These are phyloP conservation scores for Tanaodytes sp. DNA, from an alignment of 2,888 invertebrate genomes.

Conservation along the genomic window DNA sequence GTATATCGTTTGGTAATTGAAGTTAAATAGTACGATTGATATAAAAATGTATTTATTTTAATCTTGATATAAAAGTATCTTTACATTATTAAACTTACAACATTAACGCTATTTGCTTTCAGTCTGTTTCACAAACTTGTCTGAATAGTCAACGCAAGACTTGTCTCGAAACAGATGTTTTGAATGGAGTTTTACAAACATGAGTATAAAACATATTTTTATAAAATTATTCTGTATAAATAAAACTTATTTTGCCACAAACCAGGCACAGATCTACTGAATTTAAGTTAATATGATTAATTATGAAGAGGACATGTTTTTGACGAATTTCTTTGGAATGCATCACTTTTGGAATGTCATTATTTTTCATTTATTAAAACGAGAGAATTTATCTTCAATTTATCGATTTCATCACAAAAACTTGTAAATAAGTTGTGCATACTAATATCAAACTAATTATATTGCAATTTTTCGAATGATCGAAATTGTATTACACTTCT, in stretches of 20 bases:
- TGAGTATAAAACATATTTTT: conserved; percentile 15
- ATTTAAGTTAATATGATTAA: conserved; percentile 53
- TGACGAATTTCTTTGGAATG: not conserved
- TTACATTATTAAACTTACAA: conserved; percentile 42
- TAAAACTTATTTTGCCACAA: conserved; percentile 15
- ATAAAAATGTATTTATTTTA: conserved; percentile 44
- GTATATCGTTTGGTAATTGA: too few species aligned
- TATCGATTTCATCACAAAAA: not conserved
- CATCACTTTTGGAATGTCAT: conserved; percentile 12
- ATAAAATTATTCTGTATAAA: conserved; percentile 34
- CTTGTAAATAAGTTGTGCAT: conserved; percentile 10
- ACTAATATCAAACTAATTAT: conserved; percentile 5
- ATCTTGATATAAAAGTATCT: conserved; percentile 47
- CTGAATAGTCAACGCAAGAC: conserved; percentile 11
- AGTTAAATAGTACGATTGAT: too few species aligned
- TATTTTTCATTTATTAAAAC: not conserved
- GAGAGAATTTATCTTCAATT: not conserved
- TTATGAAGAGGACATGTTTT: not conserved
- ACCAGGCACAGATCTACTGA: conserved; percentile 28
- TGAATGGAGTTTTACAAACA: conserved; percentile 31
- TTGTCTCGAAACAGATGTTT: conserved; percentile 31
- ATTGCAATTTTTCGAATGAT: conserved; percentile 12
- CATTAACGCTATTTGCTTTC: conserved; percentile 31
- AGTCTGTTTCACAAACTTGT: conserved; percentile 30
- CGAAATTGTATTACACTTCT: not conserved